These are phyloP conservation scores for Habropoda laboriosa DNA, from an alignment of 1,140 invertebrate genomes.

Conservation along the genomic window DNA sequence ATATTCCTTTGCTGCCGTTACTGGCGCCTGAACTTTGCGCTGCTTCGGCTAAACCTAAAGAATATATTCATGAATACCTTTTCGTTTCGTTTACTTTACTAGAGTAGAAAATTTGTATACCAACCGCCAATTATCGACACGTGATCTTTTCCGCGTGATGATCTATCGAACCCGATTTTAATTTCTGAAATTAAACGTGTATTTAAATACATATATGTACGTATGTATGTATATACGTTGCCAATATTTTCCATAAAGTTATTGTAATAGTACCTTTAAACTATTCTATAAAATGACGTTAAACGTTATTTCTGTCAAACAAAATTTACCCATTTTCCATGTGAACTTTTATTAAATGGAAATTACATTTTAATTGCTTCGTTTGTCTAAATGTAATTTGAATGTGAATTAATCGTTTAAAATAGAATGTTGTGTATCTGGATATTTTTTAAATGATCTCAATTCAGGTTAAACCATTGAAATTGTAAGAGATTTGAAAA, in stretches of 20 bases:
- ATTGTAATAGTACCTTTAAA: too few relatives aligned
- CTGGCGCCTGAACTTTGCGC: conserved; percentile 62
- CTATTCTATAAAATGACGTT: too few relatives aligned
- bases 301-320: too few relatives aligned
- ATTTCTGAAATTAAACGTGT: conserved; percentile 67
- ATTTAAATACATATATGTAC: not conserved
- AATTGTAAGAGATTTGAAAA: too few relatives aligned
- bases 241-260: not conserved
- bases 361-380: too few relatives aligned
- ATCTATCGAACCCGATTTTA: conserved; percentile 65
- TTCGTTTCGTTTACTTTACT: not conserved
- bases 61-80: not conserved
- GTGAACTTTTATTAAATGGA: too few relatives aligned
- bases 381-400: too few relatives aligned
- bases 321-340: too few relatives aligned
- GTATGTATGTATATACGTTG: not conserved
- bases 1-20: conserved; percentile 13
- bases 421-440: too few relatives aligned
- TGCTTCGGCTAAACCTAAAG: conserved; percentile 58
- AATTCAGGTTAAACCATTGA: too few relatives aligned
- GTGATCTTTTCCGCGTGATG: conserved; percentile 70
- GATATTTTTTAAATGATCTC: too few relatives aligned
- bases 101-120: conserved; percentile 10
- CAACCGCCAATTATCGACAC: conserved; percentile 73
- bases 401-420: too few relatives aligned